Percentiles rank a stretch among this genome's conserved stretches.
phyloP scores from a whole-genome alignment of 2,113 vertebrate species.

The Macroglossus sobrinus region DNA sequence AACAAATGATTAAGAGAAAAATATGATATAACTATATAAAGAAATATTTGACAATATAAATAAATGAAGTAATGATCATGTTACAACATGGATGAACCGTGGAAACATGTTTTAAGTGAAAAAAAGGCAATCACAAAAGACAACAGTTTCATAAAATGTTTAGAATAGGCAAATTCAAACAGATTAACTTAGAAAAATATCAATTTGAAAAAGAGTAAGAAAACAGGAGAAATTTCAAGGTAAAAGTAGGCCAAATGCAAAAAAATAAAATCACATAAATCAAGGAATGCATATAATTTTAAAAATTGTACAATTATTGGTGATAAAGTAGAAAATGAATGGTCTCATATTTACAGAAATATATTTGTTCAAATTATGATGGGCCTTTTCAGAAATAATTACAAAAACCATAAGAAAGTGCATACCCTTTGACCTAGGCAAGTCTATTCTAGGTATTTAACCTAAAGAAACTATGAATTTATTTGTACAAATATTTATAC shows the following conservation, averaged over 20 bases:
- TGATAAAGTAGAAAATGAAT: neutral
- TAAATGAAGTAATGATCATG: neutral
- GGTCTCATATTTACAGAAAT: neutral
- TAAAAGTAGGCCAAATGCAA: neutral
- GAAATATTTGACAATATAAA: neutral
- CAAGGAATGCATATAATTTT: neutral
- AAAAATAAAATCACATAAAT: neutral
- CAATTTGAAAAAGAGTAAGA: neutral
- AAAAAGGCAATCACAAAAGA: neutral
- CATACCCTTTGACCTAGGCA: neutral
- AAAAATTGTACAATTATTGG: neutral
- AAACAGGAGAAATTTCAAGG: neutral
- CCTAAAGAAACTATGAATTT: neutral
- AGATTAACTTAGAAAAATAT: neutral
- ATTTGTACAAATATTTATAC: neutral
- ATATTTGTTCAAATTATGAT: neutral
- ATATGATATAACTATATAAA: neutral
- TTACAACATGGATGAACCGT: neutral
- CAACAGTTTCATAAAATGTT: neutral
- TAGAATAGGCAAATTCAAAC: neutral
- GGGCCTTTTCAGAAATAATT: neutral
- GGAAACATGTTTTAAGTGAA: neutral
- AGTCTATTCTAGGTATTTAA: neutral
- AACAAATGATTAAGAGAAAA: neutral
- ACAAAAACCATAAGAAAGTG: neutral